These are phyloP conservation scores for Fregetta grallaria DNA, from an alignment of 2,113 vertebrate species.

Conservation along the genomic window DNA sequence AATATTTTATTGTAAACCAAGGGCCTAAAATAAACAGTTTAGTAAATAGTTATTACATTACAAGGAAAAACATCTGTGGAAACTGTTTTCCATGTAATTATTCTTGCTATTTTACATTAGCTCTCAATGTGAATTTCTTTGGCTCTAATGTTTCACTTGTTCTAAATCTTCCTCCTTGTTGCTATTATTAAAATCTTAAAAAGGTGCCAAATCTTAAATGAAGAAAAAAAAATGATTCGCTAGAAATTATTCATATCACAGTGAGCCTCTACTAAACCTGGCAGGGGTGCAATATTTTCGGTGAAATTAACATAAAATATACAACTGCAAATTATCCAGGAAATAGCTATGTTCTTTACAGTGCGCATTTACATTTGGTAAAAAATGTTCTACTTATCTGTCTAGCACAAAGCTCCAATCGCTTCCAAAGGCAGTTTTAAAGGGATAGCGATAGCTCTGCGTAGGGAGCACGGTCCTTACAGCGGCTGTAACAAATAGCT, in stretches of 20 bases:
- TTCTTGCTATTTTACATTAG: slow-evolving; percentile 82
- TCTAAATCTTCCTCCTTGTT: slow-evolving; percentile 84
- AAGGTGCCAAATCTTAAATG: slow-evolving; percentile 86
- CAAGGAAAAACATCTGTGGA: slow-evolving; percentile 83
- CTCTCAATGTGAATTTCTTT: slow-evolving; percentile 77
- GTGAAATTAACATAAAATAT: slow-evolving; percentile 88
- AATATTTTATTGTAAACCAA: slow-evolving; percentile 86
- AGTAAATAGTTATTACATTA: slow-evolving; percentile 86
- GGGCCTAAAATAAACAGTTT: slow-evolving; percentile 86
- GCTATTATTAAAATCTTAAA: slow-evolving; percentile 85
- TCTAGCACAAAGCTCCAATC: slow-evolving; percentile 69
- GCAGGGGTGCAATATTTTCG: slow-evolving; percentile 85
- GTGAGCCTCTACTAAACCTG: slow-evolving; percentile 82
- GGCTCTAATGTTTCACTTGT: slow-evolving; percentile 79
- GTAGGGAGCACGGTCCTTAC: background rate
- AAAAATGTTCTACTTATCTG: slow-evolving; percentile 70
- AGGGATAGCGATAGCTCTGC: slow-evolving; percentile 65
- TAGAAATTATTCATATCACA: slow-evolving; percentile 87
- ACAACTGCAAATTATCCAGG: slow-evolving; percentile 86
- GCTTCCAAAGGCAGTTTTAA: slow-evolving; percentile 68
- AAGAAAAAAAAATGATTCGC: slow-evolving; percentile 80
- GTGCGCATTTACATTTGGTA: slow-evolving; percentile 74
- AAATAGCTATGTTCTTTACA: slow-evolving; percentile 83
- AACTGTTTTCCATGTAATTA: slow-evolving; percentile 82
- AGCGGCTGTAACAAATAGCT: slow-evolving; percentile 35